phyloP scores from a whole-genome alignment of 2,113 vertebrate genomes.

The Theristicus caerulescens region DNA sequence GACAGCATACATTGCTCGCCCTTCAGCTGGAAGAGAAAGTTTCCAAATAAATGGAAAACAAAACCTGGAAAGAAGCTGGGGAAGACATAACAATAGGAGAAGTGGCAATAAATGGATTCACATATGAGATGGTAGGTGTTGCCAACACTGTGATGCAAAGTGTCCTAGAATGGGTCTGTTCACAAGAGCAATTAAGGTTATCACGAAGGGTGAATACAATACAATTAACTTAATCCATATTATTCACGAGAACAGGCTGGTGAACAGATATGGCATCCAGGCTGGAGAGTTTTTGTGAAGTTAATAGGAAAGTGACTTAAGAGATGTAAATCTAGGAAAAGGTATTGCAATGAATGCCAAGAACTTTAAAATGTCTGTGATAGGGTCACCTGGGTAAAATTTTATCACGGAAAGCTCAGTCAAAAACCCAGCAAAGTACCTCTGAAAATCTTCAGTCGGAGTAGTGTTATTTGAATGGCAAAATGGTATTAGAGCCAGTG shows the following conservation, averaged over 20 bases:
- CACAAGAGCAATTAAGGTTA: background rate
- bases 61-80: background rate
- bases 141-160: background rate
- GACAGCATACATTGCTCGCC: background rate
- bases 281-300: background rate
- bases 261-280: background rate
- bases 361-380: background rate
- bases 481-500: background rate
- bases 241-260: background rate
- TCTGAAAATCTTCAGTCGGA: background rate
- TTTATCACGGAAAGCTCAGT: background rate
- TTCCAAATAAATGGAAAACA: background rate
- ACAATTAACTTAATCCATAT: background rate
- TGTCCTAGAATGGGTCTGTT: background rate
- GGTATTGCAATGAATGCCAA: background rate
- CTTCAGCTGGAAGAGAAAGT: background rate
- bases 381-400: background rate
- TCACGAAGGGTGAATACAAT: background rate
- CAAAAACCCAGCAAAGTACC: background rate
- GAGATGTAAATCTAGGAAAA: background rate
- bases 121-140: background rate
- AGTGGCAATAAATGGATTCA: background rate
- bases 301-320: background rate
- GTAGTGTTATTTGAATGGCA: background rate
- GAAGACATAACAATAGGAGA: background rate